These are phyloP conservation scores for Alosa alosa DNA, from an alignment of 2,113 vertebrate species.

Conservation along the genomic window DNA sequence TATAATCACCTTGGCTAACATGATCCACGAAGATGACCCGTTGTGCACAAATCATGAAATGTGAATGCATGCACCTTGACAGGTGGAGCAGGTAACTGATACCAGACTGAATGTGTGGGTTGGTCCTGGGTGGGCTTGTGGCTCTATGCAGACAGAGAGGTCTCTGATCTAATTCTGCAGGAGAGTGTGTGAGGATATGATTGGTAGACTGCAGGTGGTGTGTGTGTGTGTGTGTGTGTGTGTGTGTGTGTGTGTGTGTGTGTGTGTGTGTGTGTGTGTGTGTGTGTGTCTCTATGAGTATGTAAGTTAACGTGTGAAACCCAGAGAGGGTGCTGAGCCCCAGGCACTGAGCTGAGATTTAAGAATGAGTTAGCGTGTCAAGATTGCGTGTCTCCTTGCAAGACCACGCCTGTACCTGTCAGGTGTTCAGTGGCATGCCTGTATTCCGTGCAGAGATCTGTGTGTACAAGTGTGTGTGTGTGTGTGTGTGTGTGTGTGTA, in stretches of 20 bases:
- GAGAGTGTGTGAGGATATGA: too few relatives aligned
- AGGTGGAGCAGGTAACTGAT: background rate
- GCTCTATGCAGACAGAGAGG: background rate
- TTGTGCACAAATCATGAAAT: background rate
- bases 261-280: background rate
- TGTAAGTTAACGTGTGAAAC: background rate
- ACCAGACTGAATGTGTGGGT: background rate
- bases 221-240: background rate
- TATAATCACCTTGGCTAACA: background rate
- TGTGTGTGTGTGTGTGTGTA: slow-evolving; percentile 31
- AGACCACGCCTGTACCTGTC: slow-evolving; percentile 76
- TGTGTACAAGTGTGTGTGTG: slow-evolving; percentile 33
- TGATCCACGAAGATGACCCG: background rate
- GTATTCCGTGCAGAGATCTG: slow-evolving; percentile 60
- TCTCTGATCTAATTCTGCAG: too few relatives aligned
- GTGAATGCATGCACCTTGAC: background rate
- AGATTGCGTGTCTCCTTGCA: slow-evolving; percentile 71
- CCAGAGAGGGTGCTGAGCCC: slow-evolving; percentile 50
- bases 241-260: background rate
- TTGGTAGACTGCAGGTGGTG: background rate
- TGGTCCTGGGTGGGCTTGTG: background rate
- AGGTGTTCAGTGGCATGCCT: slow-evolving; percentile 71
- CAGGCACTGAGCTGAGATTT: slow-evolving; percentile 68
- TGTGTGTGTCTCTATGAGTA: background rate
- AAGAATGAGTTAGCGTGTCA: slow-evolving; percentile 82